These are phyloP conservation scores for Epinotia brunnichana DNA, from an alignment of 2,888 invertebrate species.

Conservation along the genomic window DNA sequence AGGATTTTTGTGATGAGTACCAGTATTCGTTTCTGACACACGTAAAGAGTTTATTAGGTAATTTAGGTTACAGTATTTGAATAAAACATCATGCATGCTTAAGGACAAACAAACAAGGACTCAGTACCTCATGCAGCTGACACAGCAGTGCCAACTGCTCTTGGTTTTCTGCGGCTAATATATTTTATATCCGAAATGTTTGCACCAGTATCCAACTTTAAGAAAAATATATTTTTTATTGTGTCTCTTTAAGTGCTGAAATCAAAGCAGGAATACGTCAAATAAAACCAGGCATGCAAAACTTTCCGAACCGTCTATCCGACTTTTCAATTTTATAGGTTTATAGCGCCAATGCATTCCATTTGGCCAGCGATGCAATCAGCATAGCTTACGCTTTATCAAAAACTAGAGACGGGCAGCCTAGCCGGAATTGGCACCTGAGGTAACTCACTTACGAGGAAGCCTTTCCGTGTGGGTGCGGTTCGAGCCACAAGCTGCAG, in stretches of 20 bases:
- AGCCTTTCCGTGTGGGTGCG: constrained; percentile 51
- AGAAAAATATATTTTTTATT: not conserved
- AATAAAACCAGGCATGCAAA: not conserved
- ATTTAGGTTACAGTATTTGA: too few species aligned
- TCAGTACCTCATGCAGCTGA: too few species aligned
- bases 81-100: too few species aligned
- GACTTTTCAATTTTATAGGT: constrained; percentile 15
- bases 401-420: constrained; percentile 51
- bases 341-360: constrained; percentile 11
- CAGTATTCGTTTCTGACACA: too few species aligned
- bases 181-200: too few species aligned
- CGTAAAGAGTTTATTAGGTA: too few species aligned
- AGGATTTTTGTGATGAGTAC: too few species aligned
- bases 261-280: not conserved
- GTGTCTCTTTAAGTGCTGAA: not conserved
- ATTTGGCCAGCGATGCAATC: constrained; percentile 34
- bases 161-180: too few species aligned
- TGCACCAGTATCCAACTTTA: too few species aligned
- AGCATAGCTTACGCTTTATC: constrained; percentile 44
- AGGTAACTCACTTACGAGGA: constrained; percentile 70
- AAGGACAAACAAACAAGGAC: too few species aligned
- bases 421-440: constrained; percentile 72
- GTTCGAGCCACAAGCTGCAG: constrained; percentile 5
- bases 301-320: not conserved
- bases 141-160: too few species aligned